Percentiles rank a stretch among this genome's conserved stretches.
Conservation (phyloP, 2,113 vertebrate species). For the Mugil cephalus region DNA sequence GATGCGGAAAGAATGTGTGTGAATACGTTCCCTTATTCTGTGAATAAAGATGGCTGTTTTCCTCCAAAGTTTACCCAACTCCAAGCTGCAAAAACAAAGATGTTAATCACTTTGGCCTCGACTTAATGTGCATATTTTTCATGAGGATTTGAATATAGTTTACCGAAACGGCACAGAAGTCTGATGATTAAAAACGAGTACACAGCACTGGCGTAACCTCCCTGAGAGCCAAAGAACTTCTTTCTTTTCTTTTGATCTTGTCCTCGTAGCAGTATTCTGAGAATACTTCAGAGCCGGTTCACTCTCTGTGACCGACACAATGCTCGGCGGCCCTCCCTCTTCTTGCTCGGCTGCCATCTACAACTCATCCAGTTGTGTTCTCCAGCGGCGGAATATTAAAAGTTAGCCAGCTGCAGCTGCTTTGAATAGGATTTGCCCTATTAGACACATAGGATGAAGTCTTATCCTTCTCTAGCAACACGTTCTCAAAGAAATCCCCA, state of each 20-base stretch:
- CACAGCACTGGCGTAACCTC: constrained; percentile 7
- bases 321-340: too few relatives aligned
- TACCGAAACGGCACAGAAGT: too few relatives aligned
- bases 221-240: neutral
- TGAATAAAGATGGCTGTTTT: constrained; percentile 51
- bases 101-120: neutral
- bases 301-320: neutral
- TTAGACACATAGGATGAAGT: constrained; percentile 34
- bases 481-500: constrained; percentile 40
- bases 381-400: neutral
- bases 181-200: constrained; percentile 16
- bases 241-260: constrained; percentile 45
- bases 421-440: neutral
- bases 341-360: neutral
- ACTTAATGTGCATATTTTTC: neutral
- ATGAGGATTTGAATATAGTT: neutral
- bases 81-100: constrained; percentile 12
- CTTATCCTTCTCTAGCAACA: constrained; percentile 16
- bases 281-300: constrained; percentile 25
- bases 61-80: constrained; percentile 12
- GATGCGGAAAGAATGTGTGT: constrained; percentile 65
- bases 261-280: neutral
- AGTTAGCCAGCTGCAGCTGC: neutral
- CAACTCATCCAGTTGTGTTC: neutral
- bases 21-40: constrained; percentile 43